Evolutionary conservation across 2,797 vertebrate species (phyloP).

Genomic region (Acomys russatus): DNA sequence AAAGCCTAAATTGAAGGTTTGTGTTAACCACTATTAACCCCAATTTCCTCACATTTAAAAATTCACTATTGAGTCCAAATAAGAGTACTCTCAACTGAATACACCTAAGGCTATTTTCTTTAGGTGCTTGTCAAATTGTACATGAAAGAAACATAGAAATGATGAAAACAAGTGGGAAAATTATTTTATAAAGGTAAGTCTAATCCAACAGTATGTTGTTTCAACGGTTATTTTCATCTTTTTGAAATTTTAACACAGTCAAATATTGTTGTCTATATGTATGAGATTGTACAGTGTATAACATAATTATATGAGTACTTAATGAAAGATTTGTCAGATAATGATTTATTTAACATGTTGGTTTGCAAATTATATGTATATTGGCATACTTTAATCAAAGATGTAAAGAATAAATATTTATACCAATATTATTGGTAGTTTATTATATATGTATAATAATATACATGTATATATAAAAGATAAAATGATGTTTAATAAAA

Average conservation of each 20-base stretch:
- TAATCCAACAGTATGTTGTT: constrained; percentile 10
- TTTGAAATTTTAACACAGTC: constrained; percentile 64
- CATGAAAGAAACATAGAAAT: constrained; percentile 52
- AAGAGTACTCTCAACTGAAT: neutral
- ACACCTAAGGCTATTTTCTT: neutral
- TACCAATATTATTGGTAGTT: no score
- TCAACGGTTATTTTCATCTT: constrained; percentile 62
- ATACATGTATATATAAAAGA: no score
- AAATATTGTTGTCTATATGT: constrained; percentile 26
- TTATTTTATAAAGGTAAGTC: constrained; percentile 24
- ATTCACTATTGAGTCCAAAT: neutral
- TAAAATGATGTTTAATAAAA: no score
- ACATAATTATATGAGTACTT: constrained; percentile 58
- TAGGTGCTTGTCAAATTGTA: neutral
- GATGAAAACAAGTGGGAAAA: constrained; percentile 29
- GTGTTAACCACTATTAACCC: neutral
- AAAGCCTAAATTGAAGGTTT: neutral
- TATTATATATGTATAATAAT: no score
- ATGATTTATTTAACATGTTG: neutral
- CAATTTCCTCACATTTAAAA: constrained; percentile 29
- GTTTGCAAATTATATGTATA: constrained; percentile 1
- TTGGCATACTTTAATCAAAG: constrained; percentile 8
- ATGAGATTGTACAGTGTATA: constrained; percentile 61
- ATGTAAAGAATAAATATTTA: neutral
- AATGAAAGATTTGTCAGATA: neutral